Evolutionary conservation across 2,888 invertebrate genomes (phyloP).

Genomic region (Tyria jacobaeae): DNA sequence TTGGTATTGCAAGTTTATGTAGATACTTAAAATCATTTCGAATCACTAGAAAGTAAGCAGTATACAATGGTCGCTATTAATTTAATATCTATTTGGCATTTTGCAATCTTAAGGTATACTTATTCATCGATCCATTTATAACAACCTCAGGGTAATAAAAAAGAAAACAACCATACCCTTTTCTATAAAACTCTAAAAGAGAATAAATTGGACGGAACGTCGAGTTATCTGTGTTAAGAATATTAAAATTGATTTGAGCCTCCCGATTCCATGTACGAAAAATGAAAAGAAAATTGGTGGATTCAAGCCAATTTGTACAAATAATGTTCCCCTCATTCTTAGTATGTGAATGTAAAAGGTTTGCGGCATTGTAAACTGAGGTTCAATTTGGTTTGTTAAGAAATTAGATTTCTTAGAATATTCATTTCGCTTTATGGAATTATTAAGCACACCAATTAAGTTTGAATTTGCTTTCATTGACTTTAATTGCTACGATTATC

Average conservation of each 20-base stretch:
- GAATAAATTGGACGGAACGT: constrained; percentile 21
- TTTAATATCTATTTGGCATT: too few relatives aligned
- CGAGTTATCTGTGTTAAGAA: constrained; percentile 10
- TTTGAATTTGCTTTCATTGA: neutral
- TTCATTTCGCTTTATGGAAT: constrained; percentile 27
- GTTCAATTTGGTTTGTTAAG: constrained; percentile 21
- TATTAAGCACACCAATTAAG: constrained; percentile 6
- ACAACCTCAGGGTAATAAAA: neutral
- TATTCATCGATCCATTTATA: neutral
- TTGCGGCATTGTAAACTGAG: constrained; percentile 28
- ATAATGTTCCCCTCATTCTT: constrained; percentile 10
- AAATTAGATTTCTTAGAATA: constrained; percentile 23
- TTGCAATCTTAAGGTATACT: neutral
- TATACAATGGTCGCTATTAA: too few relatives aligned
- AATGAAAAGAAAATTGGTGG: constrained; percentile 36
- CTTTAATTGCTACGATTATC: neutral
- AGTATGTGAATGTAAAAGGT: constrained; percentile 25
- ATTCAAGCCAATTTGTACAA: constrained; percentile 29
- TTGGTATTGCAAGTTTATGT: too few relatives aligned
- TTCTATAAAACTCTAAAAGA: constrained; percentile 17
- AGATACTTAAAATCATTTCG: too few relatives aligned
- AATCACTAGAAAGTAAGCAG: too few relatives aligned
- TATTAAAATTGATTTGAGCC: constrained; percentile 15
- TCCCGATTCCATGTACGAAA: constrained; percentile 12
- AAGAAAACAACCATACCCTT: constrained; percentile 20